Conservation (phyloP, 2,113 vertebrate genomes). For the Proterorhinus semilunaris region DNA sequence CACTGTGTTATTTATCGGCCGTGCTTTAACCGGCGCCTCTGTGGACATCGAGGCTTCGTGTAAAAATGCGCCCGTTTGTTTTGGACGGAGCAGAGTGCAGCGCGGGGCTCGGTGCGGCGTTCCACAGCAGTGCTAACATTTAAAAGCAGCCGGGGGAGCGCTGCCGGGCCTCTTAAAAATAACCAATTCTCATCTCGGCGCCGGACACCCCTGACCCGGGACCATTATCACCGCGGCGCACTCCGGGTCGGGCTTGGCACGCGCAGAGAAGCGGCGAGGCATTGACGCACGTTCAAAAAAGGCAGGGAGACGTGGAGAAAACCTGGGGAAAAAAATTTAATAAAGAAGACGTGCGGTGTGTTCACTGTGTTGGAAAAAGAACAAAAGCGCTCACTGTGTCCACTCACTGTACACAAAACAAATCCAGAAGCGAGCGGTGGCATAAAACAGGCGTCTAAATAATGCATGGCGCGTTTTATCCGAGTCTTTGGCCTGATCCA, state of each 20-base stretch:
- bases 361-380: slow-evolving; percentile 32
- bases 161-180: slow-evolving; percentile 57
- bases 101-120: slow-evolving; percentile 51
- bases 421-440: slow-evolving; percentile 9
- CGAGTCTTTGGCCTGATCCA: slow-evolving; percentile 26
- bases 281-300: slow-evolving; percentile 35
- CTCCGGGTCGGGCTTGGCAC: slow-evolving; percentile 40
- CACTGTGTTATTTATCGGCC: slow-evolving; percentile 20
- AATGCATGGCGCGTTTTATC: slow-evolving; percentile 40
- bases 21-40: slow-evolving; percentile 17
- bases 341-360: slow-evolving; percentile 21
- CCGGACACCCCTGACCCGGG: slow-evolving; percentile 66
- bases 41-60: slow-evolving; percentile 28
- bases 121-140: slow-evolving; percentile 65
- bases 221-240: slow-evolving; percentile 62
- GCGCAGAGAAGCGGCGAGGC: slow-evolving; percentile 31
- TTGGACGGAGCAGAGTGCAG: slow-evolving; percentile 44
- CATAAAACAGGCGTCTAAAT: slow-evolving; percentile 46
- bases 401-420: slow-evolving; percentile 23
- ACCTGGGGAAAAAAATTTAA: too few relatives aligned
- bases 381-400: slow-evolving; percentile 28
- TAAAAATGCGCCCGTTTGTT: slow-evolving; percentile 44
- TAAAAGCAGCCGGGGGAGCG: slow-evolving; percentile 66
- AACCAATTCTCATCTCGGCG: slow-evolving; percentile 64
- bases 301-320: not conserved